phyloP scores from a whole-genome alignment of 2,888 invertebrate species.

The Empis livida region DNA sequence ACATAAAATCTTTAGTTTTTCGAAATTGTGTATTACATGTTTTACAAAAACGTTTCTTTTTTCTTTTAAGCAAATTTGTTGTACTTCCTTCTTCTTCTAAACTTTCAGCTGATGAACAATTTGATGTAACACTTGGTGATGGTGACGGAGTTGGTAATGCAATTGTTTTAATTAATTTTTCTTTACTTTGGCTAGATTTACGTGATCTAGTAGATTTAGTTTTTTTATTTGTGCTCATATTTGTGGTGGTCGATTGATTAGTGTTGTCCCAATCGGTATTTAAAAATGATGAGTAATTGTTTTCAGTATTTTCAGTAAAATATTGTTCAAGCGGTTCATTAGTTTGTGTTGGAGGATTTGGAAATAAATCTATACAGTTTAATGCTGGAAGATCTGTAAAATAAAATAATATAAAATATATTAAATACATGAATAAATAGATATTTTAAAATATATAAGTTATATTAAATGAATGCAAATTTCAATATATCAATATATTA shows the following conservation, averaged over 20 bases:
- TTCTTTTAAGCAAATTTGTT: not conserved
- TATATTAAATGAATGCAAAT: no score
- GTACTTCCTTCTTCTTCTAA: not conserved
- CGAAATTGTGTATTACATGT: slow-evolving; percentile 16
- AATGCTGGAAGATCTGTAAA: not conserved
- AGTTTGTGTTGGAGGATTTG: not conserved
- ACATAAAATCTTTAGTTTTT: slow-evolving; percentile 12
- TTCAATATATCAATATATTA: no score
- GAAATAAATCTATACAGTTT: not conserved
- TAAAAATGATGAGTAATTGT: not conserved
- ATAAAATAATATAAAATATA: not conserved
- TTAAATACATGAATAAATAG: no score
- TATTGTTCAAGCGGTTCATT: not conserved
- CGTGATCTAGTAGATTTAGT: not conserved
- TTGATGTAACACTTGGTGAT: not conserved
- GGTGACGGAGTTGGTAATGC: not conserved
- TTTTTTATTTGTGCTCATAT: no score
- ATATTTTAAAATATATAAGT: no score
- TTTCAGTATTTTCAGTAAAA: not conserved
- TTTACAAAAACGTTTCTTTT: slow-evolving; percentile 14
- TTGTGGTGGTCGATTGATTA: not conserved
- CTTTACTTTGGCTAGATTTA: not conserved
- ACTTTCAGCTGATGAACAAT: not conserved
- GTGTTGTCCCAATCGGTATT: not conserved
- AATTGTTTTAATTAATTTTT: not conserved